phyloP scores from a whole-genome alignment of 2,113 vertebrate genomes.

The Pyxicephalus adspersus region DNA sequence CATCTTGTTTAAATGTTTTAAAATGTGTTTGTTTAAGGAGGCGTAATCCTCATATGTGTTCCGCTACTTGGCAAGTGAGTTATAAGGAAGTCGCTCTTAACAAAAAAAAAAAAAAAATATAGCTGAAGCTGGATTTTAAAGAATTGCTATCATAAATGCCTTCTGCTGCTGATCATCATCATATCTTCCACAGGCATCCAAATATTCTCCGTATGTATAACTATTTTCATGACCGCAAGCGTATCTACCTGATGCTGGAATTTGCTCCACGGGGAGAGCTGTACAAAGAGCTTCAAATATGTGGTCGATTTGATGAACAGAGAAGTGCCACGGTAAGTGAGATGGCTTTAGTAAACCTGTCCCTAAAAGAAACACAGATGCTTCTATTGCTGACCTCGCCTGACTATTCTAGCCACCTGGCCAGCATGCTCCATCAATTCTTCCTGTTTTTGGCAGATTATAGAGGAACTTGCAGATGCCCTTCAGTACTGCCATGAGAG shows the following conservation, averaged over 20 bases:
- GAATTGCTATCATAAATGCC: not conserved
- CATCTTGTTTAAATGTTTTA: too few species aligned
- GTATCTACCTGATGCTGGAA: conserved; percentile 87
- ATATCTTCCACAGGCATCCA: conserved; percentile 77
- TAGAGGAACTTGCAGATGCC: conserved; percentile 88
- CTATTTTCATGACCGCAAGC: conserved; percentile 84
- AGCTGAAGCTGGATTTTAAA: too few species aligned
- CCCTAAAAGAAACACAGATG: too few species aligned
- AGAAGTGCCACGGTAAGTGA: conserved; percentile 83
- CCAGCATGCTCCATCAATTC: too few species aligned
- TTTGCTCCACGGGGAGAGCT: conserved; percentile 87
- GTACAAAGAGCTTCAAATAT: conserved; percentile 87
- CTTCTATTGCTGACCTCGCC: not conserved
- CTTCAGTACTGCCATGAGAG: conserved; percentile 84
- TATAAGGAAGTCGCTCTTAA: too few species aligned
- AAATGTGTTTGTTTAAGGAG: too few species aligned
- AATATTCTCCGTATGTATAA: conserved; percentile 91
- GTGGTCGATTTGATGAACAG: conserved; percentile 80
- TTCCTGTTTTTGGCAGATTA: conserved; percentile 72
- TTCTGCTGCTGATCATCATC: not conserved
- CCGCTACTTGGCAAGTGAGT: too few species aligned
- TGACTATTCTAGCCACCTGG: too few species aligned
- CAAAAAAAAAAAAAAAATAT: too few species aligned
- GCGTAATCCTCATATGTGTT: too few species aligned
- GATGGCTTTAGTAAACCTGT: not conserved